phyloP scores from a whole-genome alignment of 2,113 vertebrate species.

The Sylvia atricapilla region DNA sequence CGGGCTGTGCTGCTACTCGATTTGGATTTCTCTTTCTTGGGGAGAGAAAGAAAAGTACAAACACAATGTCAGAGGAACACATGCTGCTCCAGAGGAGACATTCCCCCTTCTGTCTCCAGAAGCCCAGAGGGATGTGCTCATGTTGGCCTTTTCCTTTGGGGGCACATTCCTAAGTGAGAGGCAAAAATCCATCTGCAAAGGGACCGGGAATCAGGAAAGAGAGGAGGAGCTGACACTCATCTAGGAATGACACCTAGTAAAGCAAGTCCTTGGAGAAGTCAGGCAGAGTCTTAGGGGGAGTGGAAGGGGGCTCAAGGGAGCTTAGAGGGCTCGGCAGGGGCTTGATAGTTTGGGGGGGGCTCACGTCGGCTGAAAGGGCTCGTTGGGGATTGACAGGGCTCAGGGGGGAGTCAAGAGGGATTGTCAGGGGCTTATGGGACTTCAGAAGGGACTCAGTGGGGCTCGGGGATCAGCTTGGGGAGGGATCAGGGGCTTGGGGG shows the following conservation, averaged over 20 bases:
- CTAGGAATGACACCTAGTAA: accelerated
- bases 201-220: background rate
- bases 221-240: accelerated
- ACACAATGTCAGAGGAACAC: background rate
- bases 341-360: background rate
- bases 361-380: background rate
- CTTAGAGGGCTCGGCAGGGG: background rate
- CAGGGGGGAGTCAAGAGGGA: background rate
- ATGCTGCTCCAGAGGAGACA: background rate
- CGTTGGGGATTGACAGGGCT: background rate
- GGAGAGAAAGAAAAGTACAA: background rate
- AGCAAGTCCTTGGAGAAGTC: background rate
- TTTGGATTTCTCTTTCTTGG: slow-evolving; percentile 90
- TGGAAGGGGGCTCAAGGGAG: accelerated
- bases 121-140: background rate
- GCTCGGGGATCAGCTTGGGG: background rate
- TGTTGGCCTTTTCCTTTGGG: background rate
- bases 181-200: background rate
- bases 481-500: background rate
- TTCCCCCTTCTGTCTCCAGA: background rate
- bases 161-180: background rate
- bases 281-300: background rate
- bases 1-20: slow-evolving; percentile 73
- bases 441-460: background rate
- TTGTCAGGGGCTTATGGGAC: background rate